Conservation (phyloP, 2,888 invertebrate species). For the Escarpia spicata region DNA sequence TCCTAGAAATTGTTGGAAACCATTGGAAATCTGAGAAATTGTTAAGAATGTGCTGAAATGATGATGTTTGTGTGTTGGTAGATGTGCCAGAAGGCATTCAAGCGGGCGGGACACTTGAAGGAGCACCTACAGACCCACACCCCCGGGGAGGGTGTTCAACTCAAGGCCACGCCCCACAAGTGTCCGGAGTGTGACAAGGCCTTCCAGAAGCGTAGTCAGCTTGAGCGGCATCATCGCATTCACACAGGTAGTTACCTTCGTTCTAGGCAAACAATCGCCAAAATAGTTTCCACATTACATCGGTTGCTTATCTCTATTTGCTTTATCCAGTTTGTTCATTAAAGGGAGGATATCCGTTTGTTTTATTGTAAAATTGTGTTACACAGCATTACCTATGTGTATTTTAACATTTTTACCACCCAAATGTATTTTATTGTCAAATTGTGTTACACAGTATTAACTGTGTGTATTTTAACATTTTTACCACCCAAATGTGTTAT, state of each 20-base stretch:
- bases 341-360: too few relatives aligned
- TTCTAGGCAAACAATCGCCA: background rate
- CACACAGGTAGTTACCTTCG: slow-evolving; percentile 55
- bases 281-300: background rate
- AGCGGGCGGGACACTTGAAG: slow-evolving; percentile 57
- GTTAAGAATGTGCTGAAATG: background rate
- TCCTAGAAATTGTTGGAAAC: too few relatives aligned
- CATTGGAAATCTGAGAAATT: too few relatives aligned
- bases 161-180: slow-evolving; percentile 55
- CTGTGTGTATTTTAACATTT: too few relatives aligned
- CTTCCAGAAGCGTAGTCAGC: slow-evolving; percentile 81
- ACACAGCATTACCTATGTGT: too few relatives aligned
- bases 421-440: too few relatives aligned
- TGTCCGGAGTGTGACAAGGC: slow-evolving; percentile 76
- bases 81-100: slow-evolving; percentile 59
- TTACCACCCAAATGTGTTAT: too few relatives aligned
- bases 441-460: too few relatives aligned
- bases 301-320: too few relatives aligned
- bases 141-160: slow-evolving; percentile 28
- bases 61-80: slow-evolving; percentile 32
- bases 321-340: too few relatives aligned
- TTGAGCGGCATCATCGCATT: slow-evolving; percentile 70
- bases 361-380: too few relatives aligned
- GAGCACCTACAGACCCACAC: slow-evolving; percentile 58
- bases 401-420: too few relatives aligned